Evolutionary conservation across 1,140 invertebrate species (phyloP), one percentile per base, ranked within the genome.

Genomic region (Nomia melanderi): DNA sequence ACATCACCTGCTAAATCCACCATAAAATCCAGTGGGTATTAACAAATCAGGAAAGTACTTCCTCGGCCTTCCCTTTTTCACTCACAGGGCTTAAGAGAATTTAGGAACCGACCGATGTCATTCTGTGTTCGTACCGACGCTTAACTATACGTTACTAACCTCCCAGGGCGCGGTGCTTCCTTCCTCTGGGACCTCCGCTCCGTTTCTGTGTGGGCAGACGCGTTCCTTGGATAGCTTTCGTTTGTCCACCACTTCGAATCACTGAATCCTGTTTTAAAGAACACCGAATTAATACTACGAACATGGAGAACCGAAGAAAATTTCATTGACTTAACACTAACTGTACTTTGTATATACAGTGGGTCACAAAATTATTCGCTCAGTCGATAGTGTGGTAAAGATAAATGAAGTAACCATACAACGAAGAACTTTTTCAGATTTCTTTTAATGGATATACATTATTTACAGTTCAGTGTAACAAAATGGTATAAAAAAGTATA

Each of bases 11-110:
- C n/a, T 66, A 83, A 84, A 77, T 75, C 72, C 78, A 79, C 72
- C 56, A 62, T 82, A 39, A 83, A 82, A 83, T 83, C 82, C 72
- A 77, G 54, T 41, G 62, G 78, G 82, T 78, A 84, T 84, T 84
- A 84, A 81, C 81, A 84, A 84, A 84, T 84, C 83, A 84, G 78
- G 72, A 63, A 69, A 84, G 83, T 78, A 80, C 64, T 84, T 78
- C 27, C 65, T 77, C 36, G 62, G 69, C 29, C 81, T 83, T 81
- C 65, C 60, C 79, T 81, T 82, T 84, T 85, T 85, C 83, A 84
- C 82, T 85, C 63, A 73, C 25, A 57, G 65, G 65, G 79, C 83
- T 85, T 85, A 85, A 82, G 78, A 77, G 83, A 85, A 85, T 85
- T 85, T 85, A 85, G 67, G 71, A 81, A 75, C 65, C 76, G 70